Conservation (phyloP, 2,797 vertebrate genomes). For the Petrocephalus schoutedeni region DNA sequence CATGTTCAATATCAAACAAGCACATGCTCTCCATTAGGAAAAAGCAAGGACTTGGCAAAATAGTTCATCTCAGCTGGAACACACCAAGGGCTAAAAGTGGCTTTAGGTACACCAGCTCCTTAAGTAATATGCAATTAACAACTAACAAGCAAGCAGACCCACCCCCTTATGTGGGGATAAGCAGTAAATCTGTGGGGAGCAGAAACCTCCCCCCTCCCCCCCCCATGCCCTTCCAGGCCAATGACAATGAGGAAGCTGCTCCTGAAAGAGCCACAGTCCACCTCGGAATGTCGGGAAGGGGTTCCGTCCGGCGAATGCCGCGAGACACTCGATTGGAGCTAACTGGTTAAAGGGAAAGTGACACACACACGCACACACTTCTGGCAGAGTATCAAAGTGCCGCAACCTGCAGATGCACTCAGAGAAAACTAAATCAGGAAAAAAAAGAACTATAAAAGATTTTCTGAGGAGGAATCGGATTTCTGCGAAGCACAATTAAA, state of each 20-base stretch:
- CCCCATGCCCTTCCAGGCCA: neutral
- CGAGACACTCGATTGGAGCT: neutral
- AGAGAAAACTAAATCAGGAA: neutral
- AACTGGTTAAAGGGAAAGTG: neutral
- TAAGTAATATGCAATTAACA: neutral
- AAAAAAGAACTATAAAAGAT: neutral
- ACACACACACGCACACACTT: neutral
- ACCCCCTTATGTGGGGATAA: neutral
- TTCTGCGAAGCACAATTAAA: constrained; percentile 11
- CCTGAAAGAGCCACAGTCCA: neutral
- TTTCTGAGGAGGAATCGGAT: neutral
- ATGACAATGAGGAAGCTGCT: neutral
- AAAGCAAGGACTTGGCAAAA: neutral
- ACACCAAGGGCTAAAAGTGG: neutral
- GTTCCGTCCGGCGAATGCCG: neutral
- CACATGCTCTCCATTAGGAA: neutral
- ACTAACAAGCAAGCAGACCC: neutral
- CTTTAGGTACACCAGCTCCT: neutral
- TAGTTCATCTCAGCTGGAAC: neutral
- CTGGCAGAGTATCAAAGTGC: neutral
- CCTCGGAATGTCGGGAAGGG: neutral
- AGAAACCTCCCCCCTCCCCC: neutral
- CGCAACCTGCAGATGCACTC: neutral
- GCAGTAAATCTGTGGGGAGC: neutral
- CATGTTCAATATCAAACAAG: neutral